Conservation (phyloP, 2,888 invertebrate genomes). For the Panzeria rudis region DNA sequence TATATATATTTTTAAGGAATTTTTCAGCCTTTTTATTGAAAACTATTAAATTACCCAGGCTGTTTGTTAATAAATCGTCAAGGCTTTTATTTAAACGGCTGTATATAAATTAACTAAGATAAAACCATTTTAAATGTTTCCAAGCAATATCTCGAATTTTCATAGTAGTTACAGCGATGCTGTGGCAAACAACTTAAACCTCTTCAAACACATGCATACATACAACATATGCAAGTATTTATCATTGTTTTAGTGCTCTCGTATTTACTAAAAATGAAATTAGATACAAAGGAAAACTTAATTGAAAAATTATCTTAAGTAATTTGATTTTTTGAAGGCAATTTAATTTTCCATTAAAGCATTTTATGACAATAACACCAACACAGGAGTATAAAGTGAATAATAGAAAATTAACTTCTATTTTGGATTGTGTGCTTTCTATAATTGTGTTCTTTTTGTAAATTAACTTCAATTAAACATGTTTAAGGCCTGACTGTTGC, state of each 20-base stretch:
- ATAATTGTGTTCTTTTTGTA: not conserved
- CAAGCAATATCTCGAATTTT: no score
- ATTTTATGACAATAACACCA: not conserved
- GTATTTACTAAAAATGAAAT: not conserved
- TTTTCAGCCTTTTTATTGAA: no score
- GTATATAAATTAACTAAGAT: no score
- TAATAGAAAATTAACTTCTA: not conserved
- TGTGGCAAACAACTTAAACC: not conserved
- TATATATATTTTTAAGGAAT: no score
- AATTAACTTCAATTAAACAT: not conserved
- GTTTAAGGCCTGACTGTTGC: not conserved
- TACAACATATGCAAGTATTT: not conserved
- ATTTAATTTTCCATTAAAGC: slow-evolving; percentile 26
- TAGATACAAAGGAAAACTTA: not conserved
- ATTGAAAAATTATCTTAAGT: slow-evolving; percentile 36
- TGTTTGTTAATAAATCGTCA: no score
- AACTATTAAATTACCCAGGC: no score
- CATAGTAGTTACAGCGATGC: not conserved
- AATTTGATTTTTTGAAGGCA: slow-evolving; percentile 18
- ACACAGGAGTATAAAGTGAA: not conserved
- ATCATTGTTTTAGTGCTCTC: not conserved
- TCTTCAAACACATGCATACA: not conserved
- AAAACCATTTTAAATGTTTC: no score
- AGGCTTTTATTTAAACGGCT: no score
- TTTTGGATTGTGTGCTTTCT: no score